Evolutionary conservation across 2,797 vertebrate genomes (phyloP), one percentile per base, ranked within the genome.

Genomic region (Columba guinea): DNA sequence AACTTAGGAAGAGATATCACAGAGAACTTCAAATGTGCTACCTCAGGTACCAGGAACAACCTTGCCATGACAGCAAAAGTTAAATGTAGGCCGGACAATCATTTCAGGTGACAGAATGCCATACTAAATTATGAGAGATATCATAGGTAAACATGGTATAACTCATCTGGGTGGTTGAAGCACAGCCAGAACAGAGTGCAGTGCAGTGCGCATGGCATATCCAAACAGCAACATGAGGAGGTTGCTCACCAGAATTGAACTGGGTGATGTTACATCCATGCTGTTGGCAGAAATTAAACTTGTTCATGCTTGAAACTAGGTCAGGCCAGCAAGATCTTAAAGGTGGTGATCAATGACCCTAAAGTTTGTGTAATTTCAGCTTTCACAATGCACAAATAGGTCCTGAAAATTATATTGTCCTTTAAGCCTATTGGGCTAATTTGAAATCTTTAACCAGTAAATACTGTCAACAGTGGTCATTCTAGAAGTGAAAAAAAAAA

Each of bases 261-360:
- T 32, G 20, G 3, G 4, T 71, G 46, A 62, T 2, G 1, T 14
- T 56, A 37, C 13, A 53, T 13, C n/a, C 2, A 1, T 27, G 26
- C 3, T 60, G 24, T 21, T 73, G 32, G 10, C 23, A 85, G 17
- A 84, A 67, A 82, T 53, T 15, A 81, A 35, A 49, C 13, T 20
- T 37, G 2, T 32, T 81, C 7, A 1, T 34, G 13, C 26, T 77
- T 92, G 16, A 73, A 88, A 60, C 11, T 51, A 49, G 19, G 30
- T 70, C 32, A 46, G 23, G 5, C 30, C 19, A 79, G 22, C 24
- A 79, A 69, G 71, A 76, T 8, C 35, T 51, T 89, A 51, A 73
- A 46, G 11, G 48, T 17, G 16, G 6, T 5, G 35, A 34, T 46
- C 34, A 59, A 5, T 34, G 28, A 46, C 12, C 8, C 1, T 41